These are phyloP conservation scores for Blera fallax DNA, from an alignment of 2,888 invertebrate species.

Conservation along the genomic window DNA sequence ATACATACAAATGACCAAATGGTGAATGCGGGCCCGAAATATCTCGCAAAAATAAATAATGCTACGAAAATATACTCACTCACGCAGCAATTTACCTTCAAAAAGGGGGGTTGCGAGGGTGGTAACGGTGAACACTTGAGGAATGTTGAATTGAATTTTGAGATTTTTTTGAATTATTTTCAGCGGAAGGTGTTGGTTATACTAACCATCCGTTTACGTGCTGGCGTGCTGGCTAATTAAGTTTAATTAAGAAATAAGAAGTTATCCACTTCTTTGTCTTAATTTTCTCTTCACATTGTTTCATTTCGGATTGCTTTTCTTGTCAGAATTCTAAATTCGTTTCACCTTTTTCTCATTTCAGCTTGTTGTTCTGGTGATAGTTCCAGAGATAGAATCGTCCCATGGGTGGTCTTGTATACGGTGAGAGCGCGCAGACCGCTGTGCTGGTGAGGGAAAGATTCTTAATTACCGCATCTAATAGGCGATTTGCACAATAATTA, in stretches of 20 bases:
- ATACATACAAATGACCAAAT: slow-evolving; percentile 40
- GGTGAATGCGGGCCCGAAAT: slow-evolving; percentile 4
- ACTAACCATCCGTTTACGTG: slow-evolving; percentile 35
- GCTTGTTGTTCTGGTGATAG: slow-evolving; percentile 15
- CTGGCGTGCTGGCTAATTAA: slow-evolving; percentile 32
- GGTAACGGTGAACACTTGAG: not conserved
- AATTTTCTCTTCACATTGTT: not conserved
- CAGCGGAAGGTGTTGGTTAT: slow-evolving; percentile 34
- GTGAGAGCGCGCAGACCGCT: not conserved
- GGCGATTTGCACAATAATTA: slow-evolving; percentile 66
- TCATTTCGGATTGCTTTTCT: slow-evolving; percentile 6
- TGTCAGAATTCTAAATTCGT: slow-evolving; percentile 34
- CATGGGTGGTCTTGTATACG: slow-evolving; percentile 25
- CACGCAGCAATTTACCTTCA: slow-evolving; percentile 5
- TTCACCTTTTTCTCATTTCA: slow-evolving; percentile 18
- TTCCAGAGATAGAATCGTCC: not conserved
- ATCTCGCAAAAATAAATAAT: slow-evolving; percentile 43
- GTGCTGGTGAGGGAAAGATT: slow-evolving; percentile 13
- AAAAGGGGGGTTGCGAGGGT: not conserved
- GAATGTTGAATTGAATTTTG: slow-evolving; percentile 42
- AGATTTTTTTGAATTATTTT: slow-evolving; percentile 51
- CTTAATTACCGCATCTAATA: slow-evolving; percentile 61
- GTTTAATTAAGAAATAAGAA: slow-evolving; percentile 52
- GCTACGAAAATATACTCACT: slow-evolving; percentile 12
- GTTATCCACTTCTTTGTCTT: not conserved